Conservation (phyloP, 2,888 invertebrate genomes). For the Netelia melanura region DNA sequence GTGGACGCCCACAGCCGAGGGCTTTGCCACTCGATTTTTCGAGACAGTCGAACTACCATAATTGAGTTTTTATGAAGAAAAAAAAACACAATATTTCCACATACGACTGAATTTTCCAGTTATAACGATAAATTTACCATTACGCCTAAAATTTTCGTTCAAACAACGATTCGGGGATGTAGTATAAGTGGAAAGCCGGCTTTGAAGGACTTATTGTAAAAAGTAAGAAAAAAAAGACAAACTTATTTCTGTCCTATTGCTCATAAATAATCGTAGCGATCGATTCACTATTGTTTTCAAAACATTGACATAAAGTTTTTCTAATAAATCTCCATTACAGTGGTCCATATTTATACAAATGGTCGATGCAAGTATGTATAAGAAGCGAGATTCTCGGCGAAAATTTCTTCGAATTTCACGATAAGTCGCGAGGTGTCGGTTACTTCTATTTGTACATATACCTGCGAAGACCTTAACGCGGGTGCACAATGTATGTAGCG, state of each 20-base stretch:
- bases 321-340: too few relatives aligned
- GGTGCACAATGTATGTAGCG: slow-evolving; percentile 25
- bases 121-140: neutral
- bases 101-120: too few relatives aligned
- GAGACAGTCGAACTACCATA: neutral
- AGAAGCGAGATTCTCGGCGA: slow-evolving; percentile 8
- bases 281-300: too few relatives aligned
- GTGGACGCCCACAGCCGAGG: neutral
- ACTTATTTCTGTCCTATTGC: too few relatives aligned
- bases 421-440: neutral
- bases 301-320: too few relatives aligned
- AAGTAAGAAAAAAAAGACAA: too few relatives aligned
- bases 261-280: too few relatives aligned
- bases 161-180: neutral
- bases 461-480: slow-evolving; percentile 50
- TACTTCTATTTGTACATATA: slow-evolving; percentile 58
- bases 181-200: neutral
- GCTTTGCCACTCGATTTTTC: slow-evolving; percentile 22
- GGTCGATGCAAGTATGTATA: neutral
- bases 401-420: slow-evolving; percentile 20
- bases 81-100: neutral
- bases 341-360: too few relatives aligned
- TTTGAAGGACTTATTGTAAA: neutral
- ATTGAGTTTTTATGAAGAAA: slow-evolving; percentile 4
- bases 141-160: neutral